Evolutionary conservation across 1,140 invertebrate species (phyloP), one percentile per base, ranked within the genome.

Genomic region (Trichomalopsis sarcophagae): DNA sequence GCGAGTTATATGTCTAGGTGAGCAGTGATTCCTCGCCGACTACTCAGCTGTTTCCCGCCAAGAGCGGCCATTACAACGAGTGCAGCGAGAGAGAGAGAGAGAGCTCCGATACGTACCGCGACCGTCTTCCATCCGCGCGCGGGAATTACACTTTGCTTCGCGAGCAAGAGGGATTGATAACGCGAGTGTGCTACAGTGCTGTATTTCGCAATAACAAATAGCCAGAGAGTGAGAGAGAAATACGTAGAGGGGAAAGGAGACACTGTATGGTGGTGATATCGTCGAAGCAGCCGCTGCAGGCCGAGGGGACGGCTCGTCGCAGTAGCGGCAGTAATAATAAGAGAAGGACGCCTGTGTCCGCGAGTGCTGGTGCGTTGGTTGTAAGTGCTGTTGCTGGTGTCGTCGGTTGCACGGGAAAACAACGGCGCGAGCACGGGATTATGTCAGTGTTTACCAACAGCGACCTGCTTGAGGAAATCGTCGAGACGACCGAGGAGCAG

Each of bases 1-100:
- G 33, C 74, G 17, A 50, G 30, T 55, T 62, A 90, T 89, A 86
- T 82, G 78, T 80, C 44, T 80, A 76, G 6, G 73, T 83, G 74
- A 76, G 76, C 85, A 89, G 84, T 75, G 87, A n/a, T 86, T 79
- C 86, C 86, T 86, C 89, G 89, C 90, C 91, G 89, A 89, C 92
- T 91, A 92, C 94, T 95, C 94, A 95, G 94, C 94, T 95, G 94
- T 95, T 95, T 95, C 94, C 94, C 94, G 94, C 94, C 94, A 95
- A 94, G 93, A 27, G 73, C 73, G 30, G 30, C 47, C 44, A 55
- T 50, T 10, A 55, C 77, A 27, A 27, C 66, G 85, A 36, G 33
- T 27, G 27, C 27, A 36, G 33, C 2, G 33, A 36, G 33, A 36
- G 33, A 36, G 77, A 80, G 85, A 81, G 86, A 77, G 77, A 44